Evolutionary conservation across 2,113 vertebrate genomes (phyloP).

Genomic region (Fulica atra): DNA sequence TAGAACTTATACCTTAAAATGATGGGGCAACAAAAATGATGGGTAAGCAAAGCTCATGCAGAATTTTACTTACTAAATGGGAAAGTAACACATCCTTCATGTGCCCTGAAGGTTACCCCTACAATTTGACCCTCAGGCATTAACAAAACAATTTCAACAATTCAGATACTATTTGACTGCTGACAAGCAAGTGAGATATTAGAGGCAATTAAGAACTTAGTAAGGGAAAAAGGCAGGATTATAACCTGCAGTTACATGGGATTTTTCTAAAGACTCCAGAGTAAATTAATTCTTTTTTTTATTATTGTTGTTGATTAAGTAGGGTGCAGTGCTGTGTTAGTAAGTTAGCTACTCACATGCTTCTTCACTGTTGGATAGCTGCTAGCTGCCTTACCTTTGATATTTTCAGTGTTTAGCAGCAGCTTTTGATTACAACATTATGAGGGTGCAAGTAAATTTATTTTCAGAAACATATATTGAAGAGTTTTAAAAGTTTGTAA

Average conservation of each 20-base stretch:
- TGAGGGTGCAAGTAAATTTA: not conserved
- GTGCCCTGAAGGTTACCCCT: not conserved
- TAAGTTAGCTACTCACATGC: not conserved
- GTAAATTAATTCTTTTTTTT: constrained; percentile 23
- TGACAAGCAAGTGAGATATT: constrained; percentile 1
- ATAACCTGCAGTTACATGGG: not conserved
- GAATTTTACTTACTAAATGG: constrained; percentile 2
- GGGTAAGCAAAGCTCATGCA: not conserved
- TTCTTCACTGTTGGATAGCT: not conserved
- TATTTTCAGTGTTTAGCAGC: not conserved
- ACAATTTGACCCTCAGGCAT: not conserved
- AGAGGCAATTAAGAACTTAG: not conserved
- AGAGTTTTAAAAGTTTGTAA: not conserved
- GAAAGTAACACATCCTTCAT: not conserved
- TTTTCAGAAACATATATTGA: not conserved
- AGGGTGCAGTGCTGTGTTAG: not conserved
- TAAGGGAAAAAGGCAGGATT: constrained; percentile 15
- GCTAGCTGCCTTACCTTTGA: not conserved
- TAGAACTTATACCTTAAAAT: not conserved
- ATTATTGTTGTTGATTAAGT: not conserved
- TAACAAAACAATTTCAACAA: not conserved
- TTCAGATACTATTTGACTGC: not conserved
- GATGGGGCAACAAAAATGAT: not conserved
- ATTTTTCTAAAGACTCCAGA: constrained; percentile 19
- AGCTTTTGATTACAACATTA: not conserved